Evolutionary conservation across 23 tunicate species (phyloP), one percentile per base, ranked within the genome.

Genomic region (Clavelina lepadiformis): DNA sequence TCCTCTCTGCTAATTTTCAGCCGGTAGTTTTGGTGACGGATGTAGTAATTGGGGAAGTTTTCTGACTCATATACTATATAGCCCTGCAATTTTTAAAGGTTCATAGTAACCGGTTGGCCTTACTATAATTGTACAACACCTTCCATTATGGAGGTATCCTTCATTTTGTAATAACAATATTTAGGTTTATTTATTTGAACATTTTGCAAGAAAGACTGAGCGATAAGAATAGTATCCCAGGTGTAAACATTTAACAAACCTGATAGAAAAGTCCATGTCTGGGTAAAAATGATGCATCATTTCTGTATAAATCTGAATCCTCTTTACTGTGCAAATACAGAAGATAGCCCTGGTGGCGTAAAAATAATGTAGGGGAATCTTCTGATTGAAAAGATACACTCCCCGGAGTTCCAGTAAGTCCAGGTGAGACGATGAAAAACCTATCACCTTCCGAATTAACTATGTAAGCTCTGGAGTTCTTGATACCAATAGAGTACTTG

Each of bases 1-100:
- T 66, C 72, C 2, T 66, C 11, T 8, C 15, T 55, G 20, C 32
- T 29, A 23, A 66, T 29, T 41, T 44, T 45, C 5, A 66, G 30
- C 27, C 72, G 44, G 72, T 46, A 66, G 19, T 56, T 56, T 45
- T 66, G 72, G 29, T 66, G 72, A 5, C 72, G 58, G 2, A 66
- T 66, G 57, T 25, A 66, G 8, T 45, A 5, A 25, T 66, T 66
- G 8, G 72, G 58, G 8, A 4, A 66, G 72, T 66, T 66, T 4
- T 32, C 49, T 19, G 72, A 66, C 28, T 66, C 72, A 33, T 4
- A 66, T 19, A 56, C 49, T 5, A 41, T 30, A 37, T 66, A 66
- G 1, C 72, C 58, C 72, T 66, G 58, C 3, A 26, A 63, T 30
- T 33, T 1, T 2, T 33, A 22, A n/a, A n/a, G n/a, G n/a, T n/a